Evolutionary conservation across 2,888 invertebrate species (phyloP), one percentile per base, ranked within the genome.

Genomic region (Acleris literana): DNA sequence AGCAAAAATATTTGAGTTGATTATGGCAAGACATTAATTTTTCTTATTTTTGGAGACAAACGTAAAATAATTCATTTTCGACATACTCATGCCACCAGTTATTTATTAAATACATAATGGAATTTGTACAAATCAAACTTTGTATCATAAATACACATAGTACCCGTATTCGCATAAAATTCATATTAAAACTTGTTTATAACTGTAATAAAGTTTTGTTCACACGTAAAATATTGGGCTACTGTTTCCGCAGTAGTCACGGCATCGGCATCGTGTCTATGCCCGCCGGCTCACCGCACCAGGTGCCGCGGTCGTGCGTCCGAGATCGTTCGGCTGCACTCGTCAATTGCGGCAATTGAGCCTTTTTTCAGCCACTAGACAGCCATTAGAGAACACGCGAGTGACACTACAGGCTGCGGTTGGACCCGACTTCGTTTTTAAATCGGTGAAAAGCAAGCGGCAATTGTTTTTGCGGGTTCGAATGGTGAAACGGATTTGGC

Each of bases 321-420:
- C 70, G 73, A 78, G 83, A 80, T 79, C 80, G 82, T 79, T 81
- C 82, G 80, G 79, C 72, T 80, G 81, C 81, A 81, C 81, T 84
- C 85, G 84, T 88, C 89, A 87, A 87, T 88, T 86, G 88, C 82
- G 69, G 78, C 86, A 85, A 91, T 90, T 86, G 87, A 82, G 82
- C 76, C 82, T 89, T 90, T 91, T 91, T 90, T 86, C 85, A 81
- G 39, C 39, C 39, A 39, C 39, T 39, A 39, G 73, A 69, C 79
- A 71, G 76, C 85, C 86, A 88, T 90, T 90, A 90, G 83, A 79
- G 80, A 75, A 85, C 88, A 89, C 88, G 88, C 88, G 82, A 87
- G 79, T 76, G 80, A 83, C 83, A 81, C 68, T 80, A 84, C 81
- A 83, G 84, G 62, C 68, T 75, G 62, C 54, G 39, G 46, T 46